Base-by-base conservation (phyloP, 2,888 invertebrate genomes). In the Cataglyphis albicans region DNA sequence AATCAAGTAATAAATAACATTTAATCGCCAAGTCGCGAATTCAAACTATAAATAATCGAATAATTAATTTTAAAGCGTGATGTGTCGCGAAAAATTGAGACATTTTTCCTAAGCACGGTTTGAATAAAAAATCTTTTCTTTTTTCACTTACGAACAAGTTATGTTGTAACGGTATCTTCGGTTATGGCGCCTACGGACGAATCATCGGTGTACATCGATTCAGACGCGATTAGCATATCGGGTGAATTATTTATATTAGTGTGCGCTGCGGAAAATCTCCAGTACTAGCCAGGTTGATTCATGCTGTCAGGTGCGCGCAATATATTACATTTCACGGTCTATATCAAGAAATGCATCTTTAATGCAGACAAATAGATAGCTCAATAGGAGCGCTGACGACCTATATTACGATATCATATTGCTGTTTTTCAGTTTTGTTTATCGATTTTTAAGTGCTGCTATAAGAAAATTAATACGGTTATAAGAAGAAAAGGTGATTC, bases 211-310 rank as follows among this genome's bases (percentile, higher is more conserved):
- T 57, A 41, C n/a, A 52, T 44, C 29, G 57, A 70, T 61, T 61
- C 72, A 72, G 72, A 80, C 9, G 18, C 44, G 32, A 80, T 80
- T 80, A 80, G 48, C 78, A 61, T 76, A 41, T 9, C 18, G 12
- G 32, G 18, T 41, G 44, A 72, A 80, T 59, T 72, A 80, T 80
- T 80, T 48, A 44, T 44, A 57, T 59, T 78, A 44, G 32, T 29
- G 32, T 9, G 32, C 76, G 38, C 18, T 55, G 72, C 21, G 78
- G 59, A 59, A 80, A 80, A 80, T 18, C 72, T 59, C 29, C 44
- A 80, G 68, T 80, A n/a, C 44, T 35, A 5, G 21, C 68, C 72
- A 72, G 44, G 78, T 80, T 78, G 72, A 80, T 80, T 78, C 70
- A 78, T 61, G 21, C 44, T 21, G 70, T 32, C 48, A 78, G 72